A percentile compares a stretch with the other conserved stretches of the same genome.
Evolutionary conservation across 2,888 invertebrate species (phyloP).

Genomic region (Anticlea derivata): DNA sequence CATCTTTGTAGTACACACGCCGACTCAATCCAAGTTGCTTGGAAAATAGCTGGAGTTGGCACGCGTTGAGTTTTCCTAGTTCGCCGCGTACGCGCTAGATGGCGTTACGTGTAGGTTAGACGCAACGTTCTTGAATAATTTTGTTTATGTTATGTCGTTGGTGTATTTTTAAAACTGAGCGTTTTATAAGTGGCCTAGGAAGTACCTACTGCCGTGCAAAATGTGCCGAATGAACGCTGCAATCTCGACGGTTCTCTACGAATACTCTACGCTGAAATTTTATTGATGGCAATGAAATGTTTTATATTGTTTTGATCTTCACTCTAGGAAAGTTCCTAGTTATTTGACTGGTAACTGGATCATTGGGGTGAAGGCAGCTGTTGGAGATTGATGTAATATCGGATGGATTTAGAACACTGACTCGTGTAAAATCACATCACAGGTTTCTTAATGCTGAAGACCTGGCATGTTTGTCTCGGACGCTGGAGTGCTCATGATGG

Average conservation of each 20-base stretch:
- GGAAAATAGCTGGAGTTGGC: slow-evolving; percentile 44
- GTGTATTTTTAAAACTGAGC: slow-evolving; percentile 77
- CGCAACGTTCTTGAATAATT: slow-evolving; percentile 42
- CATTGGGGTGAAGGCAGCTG: slow-evolving; percentile 27
- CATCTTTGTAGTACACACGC: slow-evolving; percentile 19
- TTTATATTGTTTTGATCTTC: slow-evolving; percentile 44
- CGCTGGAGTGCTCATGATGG: no score
- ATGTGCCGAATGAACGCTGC: slow-evolving; percentile 48
- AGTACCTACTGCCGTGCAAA: slow-evolving; percentile 60
- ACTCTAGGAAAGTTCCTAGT: slow-evolving; percentile 46
- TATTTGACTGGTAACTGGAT: slow-evolving; percentile 36
- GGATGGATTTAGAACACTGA: slow-evolving; percentile 24
- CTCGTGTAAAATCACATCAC: slow-evolving; percentile 25
- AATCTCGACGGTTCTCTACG: slow-evolving; percentile 52
- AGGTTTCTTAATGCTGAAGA: neutral
- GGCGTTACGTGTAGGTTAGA: slow-evolving; percentile 48
- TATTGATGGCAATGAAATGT: slow-evolving; percentile 50
- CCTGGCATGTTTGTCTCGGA: no score
- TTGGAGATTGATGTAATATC: slow-evolving; percentile 14
- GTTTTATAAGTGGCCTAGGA: slow-evolving; percentile 78
- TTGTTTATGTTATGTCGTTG: slow-evolving; percentile 63
- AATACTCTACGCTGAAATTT: slow-evolving; percentile 43
- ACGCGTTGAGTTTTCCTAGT: slow-evolving; percentile 53
- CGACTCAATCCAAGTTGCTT: slow-evolving; percentile 31
- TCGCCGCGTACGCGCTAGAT: slow-evolving; percentile 50